These are phyloP conservation scores for Cantharis flavilabris DNA, from an alignment of 2,888 invertebrate species.

Conservation along the genomic window DNA sequence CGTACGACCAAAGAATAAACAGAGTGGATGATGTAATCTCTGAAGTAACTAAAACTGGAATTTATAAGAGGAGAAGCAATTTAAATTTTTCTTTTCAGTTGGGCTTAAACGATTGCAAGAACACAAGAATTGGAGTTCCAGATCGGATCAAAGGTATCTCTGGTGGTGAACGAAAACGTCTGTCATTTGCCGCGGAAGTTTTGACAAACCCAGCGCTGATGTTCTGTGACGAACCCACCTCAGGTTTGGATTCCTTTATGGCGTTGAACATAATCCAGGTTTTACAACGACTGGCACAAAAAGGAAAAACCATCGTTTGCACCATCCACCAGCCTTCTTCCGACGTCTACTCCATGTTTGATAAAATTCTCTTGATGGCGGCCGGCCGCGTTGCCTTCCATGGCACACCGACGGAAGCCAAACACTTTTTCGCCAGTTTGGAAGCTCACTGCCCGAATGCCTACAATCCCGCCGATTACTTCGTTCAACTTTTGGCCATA, in stretches of 20 bases:
- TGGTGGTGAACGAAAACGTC: constrained; percentile 93
- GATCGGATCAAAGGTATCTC: constrained; percentile 92
- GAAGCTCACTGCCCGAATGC: constrained; percentile 85
- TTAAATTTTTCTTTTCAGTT: neutral
- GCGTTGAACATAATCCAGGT: constrained; percentile 90
- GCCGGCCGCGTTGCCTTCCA: constrained; percentile 89
- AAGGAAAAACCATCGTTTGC: constrained; percentile 87
- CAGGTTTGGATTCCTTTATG: constrained; percentile 96
- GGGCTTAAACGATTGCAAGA: constrained; percentile 84
- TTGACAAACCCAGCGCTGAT: constrained; percentile 92
- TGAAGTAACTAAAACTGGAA: constrained; percentile 65
- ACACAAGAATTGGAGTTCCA: constrained; percentile 89
- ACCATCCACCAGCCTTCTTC: constrained; percentile 97
- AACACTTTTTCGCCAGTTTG: constrained; percentile 80
- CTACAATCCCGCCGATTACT: constrained; percentile 94
- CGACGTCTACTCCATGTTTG: constrained; percentile 87
- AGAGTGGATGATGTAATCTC: constrained; percentile 84
- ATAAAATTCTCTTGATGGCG: constrained; percentile 85
- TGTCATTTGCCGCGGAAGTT: constrained; percentile 96
- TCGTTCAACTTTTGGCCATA: constrained; percentile 85
- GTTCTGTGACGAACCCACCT: constrained; percentile 98
- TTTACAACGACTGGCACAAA: constrained; percentile 72
- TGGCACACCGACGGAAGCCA: constrained; percentile 79
- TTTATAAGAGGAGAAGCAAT: neutral
- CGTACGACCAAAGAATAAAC: constrained; percentile 72